These are phyloP conservation scores for Nasonia giraulti DNA, from an alignment of 1,140 invertebrate species.

Conservation along the genomic window DNA sequence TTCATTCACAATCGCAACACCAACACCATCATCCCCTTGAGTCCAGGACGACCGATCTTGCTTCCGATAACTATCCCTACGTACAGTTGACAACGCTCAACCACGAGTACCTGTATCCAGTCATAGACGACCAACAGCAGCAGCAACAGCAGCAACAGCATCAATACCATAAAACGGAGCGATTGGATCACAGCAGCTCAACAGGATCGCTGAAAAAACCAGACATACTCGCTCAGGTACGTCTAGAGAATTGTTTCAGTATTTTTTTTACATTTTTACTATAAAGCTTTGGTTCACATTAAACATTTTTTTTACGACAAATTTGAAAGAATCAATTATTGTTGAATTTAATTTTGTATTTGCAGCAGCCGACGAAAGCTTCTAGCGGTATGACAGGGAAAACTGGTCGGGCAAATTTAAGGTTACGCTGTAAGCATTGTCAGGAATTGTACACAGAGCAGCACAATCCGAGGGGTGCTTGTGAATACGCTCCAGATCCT, in stretches of 20 bases:
- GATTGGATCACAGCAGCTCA: conserved; percentile 75
- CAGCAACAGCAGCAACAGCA: conserved; percentile 58
- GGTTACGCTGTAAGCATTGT: conserved; percentile 77
- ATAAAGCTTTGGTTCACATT: neutral
- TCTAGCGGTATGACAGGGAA: conserved; percentile 45
- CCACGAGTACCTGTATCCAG: conserved; percentile 89
- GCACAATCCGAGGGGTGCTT: conserved; percentile 87
- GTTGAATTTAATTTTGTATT: neutral
- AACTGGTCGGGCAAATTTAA: conserved; percentile 58
- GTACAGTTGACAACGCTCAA: conserved; percentile 87
- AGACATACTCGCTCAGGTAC: conserved; percentile 73
- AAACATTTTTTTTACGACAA: neutral
- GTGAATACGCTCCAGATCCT: conserved; percentile 92
- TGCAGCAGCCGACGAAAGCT: conserved; percentile 39
- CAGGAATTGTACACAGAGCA: conserved; percentile 85
- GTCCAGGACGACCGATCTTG: conserved; percentile 57
- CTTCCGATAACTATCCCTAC: conserved; percentile 85
- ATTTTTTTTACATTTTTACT: neutral
- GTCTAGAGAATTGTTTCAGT: neutral
- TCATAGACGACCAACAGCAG: conserved; percentile 77
- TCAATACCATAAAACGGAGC: conserved; percentile 68
- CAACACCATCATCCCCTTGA: conserved; percentile 49
- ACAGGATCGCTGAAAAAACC: conserved; percentile 78
- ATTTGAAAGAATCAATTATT: neutral
- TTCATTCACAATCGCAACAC: conserved; percentile 54